Conservation (phyloP, 1,140 invertebrate species). For the Sycobia sp. region DNA sequence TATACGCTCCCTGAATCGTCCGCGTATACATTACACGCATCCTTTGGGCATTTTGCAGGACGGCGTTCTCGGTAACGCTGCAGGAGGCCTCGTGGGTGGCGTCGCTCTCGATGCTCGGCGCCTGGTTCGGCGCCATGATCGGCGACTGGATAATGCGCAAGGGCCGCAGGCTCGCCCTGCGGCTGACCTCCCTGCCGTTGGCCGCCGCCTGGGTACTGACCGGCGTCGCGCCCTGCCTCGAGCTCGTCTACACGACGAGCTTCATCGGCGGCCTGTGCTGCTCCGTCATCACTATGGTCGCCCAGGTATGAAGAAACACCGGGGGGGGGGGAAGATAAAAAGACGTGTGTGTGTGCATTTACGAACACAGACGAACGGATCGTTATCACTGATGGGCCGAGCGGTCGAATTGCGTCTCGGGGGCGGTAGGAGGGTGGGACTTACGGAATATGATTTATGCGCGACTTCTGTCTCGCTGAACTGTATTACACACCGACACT, state of each 20-base stretch:
- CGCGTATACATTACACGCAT: too few relatives aligned
- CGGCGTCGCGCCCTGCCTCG: conserved; percentile 73
- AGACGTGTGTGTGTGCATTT: too few relatives aligned
- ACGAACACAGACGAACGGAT: too few relatives aligned
- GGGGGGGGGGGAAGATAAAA: too few relatives aligned
- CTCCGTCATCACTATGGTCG: conserved; percentile 78
- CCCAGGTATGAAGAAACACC: conserved; percentile 76
- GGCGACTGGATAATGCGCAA: conserved; percentile 77
- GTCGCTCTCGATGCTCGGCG: conserved; percentile 77
- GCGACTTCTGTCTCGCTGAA: too few relatives aligned
- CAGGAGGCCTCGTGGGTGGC: conserved; percentile 85
- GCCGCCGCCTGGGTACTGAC: conserved; percentile 78
- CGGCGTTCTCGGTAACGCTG: conserved; percentile 69
- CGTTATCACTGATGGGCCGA: too few relatives aligned
- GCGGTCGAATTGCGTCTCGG: too few relatives aligned
- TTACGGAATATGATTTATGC: too few relatives aligned
- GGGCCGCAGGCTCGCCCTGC: conserved; percentile 71
- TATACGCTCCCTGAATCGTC: too few relatives aligned
- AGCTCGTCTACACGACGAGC: conserved; percentile 78
- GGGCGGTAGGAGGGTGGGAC: too few relatives aligned
- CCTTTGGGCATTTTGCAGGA: too few relatives aligned
- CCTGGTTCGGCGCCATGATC: conserved; percentile 77
- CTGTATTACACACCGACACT: too few relatives aligned
- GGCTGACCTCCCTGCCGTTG: conserved; percentile 73
- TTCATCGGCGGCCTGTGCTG: conserved; percentile 81